A percentile compares a stretch with the other conserved stretches of the same genome.
Evolutionary conservation across 2,888 invertebrate species (phyloP).

Genomic region (Didymodactylos carnosus): DNA sequence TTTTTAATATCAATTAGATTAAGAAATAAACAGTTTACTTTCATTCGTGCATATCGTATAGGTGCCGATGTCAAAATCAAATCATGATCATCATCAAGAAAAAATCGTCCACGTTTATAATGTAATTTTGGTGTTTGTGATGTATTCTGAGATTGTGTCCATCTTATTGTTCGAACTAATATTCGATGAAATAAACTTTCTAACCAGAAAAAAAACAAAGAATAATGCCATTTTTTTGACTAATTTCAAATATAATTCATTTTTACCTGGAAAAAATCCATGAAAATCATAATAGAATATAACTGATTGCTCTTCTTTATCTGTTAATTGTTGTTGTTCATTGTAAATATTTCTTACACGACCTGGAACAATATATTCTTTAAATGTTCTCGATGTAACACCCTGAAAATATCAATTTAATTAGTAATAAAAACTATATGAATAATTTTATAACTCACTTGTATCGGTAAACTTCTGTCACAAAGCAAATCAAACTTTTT

Average conservation of each 20-base stretch:
- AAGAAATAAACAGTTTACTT: conserved; percentile 21
- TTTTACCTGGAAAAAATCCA: conserved; percentile 28
- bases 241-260: neutral
- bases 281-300: conserved; percentile 28
- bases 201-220: conserved; percentile 16
- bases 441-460: neutral
- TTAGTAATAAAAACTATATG: neutral
- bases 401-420: neutral
- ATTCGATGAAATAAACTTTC: conserved; percentile 29
- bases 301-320: conserved; percentile 20
- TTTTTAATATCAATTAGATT: too few species aligned
- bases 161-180: conserved; percentile 23
- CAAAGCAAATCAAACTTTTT: conserved; percentile 30
- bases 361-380: neutral
- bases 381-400: neutral
- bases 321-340: neutral
- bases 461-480: conserved; percentile 17
- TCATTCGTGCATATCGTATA: conserved; percentile 22
- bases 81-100: conserved; percentile 30
- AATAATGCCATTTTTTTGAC: neutral
- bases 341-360: neutral
- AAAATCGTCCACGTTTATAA: conserved; percentile 23
- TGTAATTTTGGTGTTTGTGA: conserved; percentile 25
- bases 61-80: conserved; percentile 25
- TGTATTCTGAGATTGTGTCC: conserved; percentile 26